Conservation (phyloP, 2,113 vertebrate species). For the Rynchops niger region DNA sequence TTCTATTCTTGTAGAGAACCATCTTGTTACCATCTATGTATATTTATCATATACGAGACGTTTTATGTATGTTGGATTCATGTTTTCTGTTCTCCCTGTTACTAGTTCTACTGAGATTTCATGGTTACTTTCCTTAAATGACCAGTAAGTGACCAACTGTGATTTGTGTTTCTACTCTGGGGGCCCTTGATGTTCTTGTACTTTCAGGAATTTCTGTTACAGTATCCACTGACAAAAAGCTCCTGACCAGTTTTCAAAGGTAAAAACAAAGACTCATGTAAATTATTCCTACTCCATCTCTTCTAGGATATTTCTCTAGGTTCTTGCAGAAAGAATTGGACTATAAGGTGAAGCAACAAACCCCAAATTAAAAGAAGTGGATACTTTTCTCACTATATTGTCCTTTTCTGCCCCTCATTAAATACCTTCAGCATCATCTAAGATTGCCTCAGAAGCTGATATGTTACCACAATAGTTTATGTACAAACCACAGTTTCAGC, state of each 20-base stretch:
- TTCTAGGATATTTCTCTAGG: not conserved
- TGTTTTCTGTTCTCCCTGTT: not conserved
- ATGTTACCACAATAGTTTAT: not conserved
- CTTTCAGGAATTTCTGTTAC: not conserved
- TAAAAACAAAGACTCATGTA: not conserved
- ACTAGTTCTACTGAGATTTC: not conserved
- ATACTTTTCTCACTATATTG: not conserved
- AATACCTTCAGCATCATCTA: not conserved
- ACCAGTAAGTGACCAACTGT: not conserved
- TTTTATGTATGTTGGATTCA: not conserved
- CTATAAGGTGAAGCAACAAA: not conserved
- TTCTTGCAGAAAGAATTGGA: not conserved
- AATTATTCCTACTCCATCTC: not conserved
- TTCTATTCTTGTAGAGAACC: not conserved
- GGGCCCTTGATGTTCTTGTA: not conserved
- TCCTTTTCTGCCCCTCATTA: not conserved
- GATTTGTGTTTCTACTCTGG: not conserved
- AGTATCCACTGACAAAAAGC: not conserved
- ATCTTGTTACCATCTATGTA: not conserved
- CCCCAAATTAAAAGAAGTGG: not conserved
- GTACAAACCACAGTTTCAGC: not conserved
- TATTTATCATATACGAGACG: not conserved
- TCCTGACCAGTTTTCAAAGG: not conserved
- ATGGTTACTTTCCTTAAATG: not conserved
- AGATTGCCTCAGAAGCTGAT: not conserved